phyloP scores from a whole-genome alignment of 2,113 vertebrate genomes.

The Paraplagusia blochii region DNA sequence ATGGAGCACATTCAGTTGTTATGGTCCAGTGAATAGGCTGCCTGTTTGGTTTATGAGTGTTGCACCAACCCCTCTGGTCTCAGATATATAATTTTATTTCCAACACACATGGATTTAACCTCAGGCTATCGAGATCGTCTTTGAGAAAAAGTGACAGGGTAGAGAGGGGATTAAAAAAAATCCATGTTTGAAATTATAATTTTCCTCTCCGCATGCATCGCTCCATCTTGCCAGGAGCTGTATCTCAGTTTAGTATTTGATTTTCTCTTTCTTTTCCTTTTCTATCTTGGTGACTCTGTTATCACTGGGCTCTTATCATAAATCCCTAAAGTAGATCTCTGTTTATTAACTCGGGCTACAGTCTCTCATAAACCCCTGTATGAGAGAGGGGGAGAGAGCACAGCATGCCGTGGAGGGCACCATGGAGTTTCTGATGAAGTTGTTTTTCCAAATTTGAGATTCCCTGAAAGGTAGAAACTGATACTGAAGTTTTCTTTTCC shows the following conservation, averaged over 20 bases:
- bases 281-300: conserved; percentile 7
- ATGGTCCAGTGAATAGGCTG: no score
- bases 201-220: conserved; percentile 28
- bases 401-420: no score
- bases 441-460: conserved; percentile 32
- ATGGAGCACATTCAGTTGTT: no score
- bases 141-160: conserved; percentile 19
- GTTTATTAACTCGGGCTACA: conserved; percentile 40
- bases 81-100: conserved; percentile 3
- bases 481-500: conserved; percentile 10
- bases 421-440: neutral
- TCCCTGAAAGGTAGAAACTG: conserved; percentile 37
- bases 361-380: conserved; percentile 11
- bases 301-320: conserved; percentile 43
- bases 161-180: conserved; percentile 6
- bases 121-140: conserved; percentile 16
- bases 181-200: conserved; percentile 58
- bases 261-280: conserved; percentile 22
- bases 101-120: conserved; percentile 13
- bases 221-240: conserved; percentile 32
- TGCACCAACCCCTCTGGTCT: conserved; percentile 17
- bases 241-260: conserved; percentile 30
- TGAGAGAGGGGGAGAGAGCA: neutral
- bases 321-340: conserved; percentile 58
- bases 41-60: conserved; percentile 4